Evolutionary conservation across 2,888 invertebrate species (phyloP).

Genomic region (Eupeodes latifasciatus): DNA sequence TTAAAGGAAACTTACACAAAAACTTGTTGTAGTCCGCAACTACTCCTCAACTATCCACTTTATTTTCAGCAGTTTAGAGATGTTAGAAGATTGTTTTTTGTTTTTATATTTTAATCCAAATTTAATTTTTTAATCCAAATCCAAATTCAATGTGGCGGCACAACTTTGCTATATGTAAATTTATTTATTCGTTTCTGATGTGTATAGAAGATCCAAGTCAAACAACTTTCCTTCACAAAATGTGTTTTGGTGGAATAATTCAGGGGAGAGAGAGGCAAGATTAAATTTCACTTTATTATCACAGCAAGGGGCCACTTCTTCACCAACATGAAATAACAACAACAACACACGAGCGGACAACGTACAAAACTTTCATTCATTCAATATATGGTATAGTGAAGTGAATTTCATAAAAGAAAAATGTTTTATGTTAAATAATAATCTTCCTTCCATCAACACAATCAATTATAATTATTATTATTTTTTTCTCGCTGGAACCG

Average conservation of each 20-base stretch:
- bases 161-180: constrained; percentile 17
- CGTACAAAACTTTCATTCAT: constrained; percentile 73
- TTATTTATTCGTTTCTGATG: background rate
- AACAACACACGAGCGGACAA: background rate
- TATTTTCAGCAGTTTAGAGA: constrained; percentile 18
- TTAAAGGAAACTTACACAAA: constrained; percentile 44
- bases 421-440: constrained; percentile 70
- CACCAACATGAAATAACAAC: constrained; percentile 5
- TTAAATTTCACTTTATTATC: constrained; percentile 72
- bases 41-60: constrained; percentile 3
- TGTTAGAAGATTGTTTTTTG: background rate
- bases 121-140: constrained; percentile 66
- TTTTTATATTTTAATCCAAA: constrained; percentile 54
- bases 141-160: constrained; percentile 60
- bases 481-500: constrained; percentile 4
- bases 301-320: constrained; percentile 47
- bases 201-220: constrained; percentile 41
- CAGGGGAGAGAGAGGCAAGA: background rate
- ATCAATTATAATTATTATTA: constrained; percentile 60
- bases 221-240: constrained; percentile 70
- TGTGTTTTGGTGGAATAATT: constrained; percentile 12
- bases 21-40: constrained; percentile 34
- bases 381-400: constrained; percentile 19
- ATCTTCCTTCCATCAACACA: constrained; percentile 68
- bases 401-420: constrained; percentile 35